Evolutionary conservation across 1,140 invertebrate genomes (phyloP), one percentile per base, ranked within the genome.

Genomic region (Drosophila dunni): DNA sequence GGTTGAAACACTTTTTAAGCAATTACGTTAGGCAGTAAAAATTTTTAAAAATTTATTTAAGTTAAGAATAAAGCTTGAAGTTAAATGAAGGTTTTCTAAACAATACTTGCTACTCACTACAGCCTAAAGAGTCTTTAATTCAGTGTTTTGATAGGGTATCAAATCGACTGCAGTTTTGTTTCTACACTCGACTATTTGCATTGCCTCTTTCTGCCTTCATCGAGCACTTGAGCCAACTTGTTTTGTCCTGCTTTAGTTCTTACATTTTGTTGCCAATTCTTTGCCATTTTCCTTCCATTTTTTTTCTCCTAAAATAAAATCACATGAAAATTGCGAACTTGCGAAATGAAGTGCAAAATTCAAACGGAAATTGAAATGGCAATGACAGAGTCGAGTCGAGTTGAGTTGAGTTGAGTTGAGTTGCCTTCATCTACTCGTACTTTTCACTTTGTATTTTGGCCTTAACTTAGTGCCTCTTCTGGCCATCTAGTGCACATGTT

Each of bases 331-430:
- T 89, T 89, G 84, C 84, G 78, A 89, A 84, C 84, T 89, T 89
- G 84, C 84, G 84, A 89, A 89, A 89, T 89, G 84, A 89, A 89
- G 84, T 89, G 85, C 84, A 89, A 89, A 89, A 89, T 89, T 89
- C 85, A 89, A 89, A 89, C 84, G 84, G 84, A 89, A 89, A 89
- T 89, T 89, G 84, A 89, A 89, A 89, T 81, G 84, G 84, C 84
- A 89, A 89, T 89, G 84, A 89, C 84, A 85, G 83, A 81, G 82
- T 86, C 70, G 78, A 86, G n/a, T n/a, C n/a, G n/a, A n/a, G 61
- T 81, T 73, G 24, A 29, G 24, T 6, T 29, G 24, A 29, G 24
- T 29, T 29, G 24, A 29, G 24, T 29, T 74, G 78, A 88, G 61
- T 81, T 73, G 66, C 68, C 46, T 46, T 60, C 63, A 44, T 48